Evolutionary conservation across 2,888 invertebrate species (phyloP).

Genomic region (Drosophila birchii): DNA sequence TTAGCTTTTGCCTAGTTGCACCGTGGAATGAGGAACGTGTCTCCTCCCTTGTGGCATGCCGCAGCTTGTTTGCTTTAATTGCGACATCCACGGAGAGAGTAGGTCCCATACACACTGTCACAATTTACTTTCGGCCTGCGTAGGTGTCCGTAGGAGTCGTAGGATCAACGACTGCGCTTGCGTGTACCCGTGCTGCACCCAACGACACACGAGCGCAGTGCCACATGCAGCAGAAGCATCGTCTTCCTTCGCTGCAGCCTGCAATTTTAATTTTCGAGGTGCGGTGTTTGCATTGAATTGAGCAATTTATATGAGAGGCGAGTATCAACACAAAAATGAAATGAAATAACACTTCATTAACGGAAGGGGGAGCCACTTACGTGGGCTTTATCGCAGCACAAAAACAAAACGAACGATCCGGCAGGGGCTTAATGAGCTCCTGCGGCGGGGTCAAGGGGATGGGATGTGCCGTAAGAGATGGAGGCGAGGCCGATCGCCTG

Average conservation of each 20-base stretch:
- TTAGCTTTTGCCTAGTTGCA: conserved; percentile 36
- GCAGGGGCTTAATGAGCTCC: conserved; percentile 68
- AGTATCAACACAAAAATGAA: conserved; percentile 44
- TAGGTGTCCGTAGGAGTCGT: conserved; percentile 58
- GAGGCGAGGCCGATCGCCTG: conserved; percentile 44
- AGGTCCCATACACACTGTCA: conserved; percentile 28
- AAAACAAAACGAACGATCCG: conserved; percentile 64
- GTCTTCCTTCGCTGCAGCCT: conserved; percentile 8
- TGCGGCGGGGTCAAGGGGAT: conserved; percentile 25
- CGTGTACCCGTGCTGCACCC: conserved; percentile 61
- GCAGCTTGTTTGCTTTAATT: conserved; percentile 69
- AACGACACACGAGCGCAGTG: conserved; percentile 5
- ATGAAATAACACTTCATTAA: conserved; percentile 78
- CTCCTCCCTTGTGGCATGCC: conserved; percentile 25
- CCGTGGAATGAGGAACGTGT: background rate
- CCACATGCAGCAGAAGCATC: conserved; percentile 21
- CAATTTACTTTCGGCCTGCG: conserved; percentile 61
- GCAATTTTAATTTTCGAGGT: conserved; percentile 57
- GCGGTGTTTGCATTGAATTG: conserved; percentile 68
- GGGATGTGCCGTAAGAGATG: conserved; percentile 26
- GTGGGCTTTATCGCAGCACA: conserved; percentile 57
- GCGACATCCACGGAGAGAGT: conserved; percentile 48
- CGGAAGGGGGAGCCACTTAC: conserved; percentile 46
- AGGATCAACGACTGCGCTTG: conserved; percentile 52
- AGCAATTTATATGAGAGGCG: conserved; percentile 65